These are phyloP conservation scores for Liopterus haemorrhoidalis DNA, from an alignment of 2,888 invertebrate species.

Conservation along the genomic window DNA sequence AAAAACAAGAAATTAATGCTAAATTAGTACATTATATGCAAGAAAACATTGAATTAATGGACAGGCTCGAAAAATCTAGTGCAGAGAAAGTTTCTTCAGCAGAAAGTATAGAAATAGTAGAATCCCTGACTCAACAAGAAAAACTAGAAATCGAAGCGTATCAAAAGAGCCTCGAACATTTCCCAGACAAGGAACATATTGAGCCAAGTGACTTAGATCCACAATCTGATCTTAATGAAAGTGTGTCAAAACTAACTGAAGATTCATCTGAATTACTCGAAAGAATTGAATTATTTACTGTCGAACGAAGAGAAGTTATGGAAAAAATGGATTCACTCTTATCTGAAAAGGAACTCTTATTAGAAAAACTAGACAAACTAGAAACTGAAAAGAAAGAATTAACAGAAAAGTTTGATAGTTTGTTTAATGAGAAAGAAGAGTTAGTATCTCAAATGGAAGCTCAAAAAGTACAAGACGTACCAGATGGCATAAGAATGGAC, in stretches of 20 bases:
- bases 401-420: slow-evolving; percentile 44
- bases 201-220: slow-evolving; percentile 38
- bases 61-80: slow-evolving; percentile 66
- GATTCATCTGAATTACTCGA: slow-evolving; percentile 61
- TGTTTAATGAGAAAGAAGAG: slow-evolving; percentile 48
- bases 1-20: slow-evolving; percentile 55
- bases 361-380: slow-evolving; percentile 49
- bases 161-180: slow-evolving; percentile 49
- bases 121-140: slow-evolving; percentile 63
- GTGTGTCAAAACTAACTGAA: slow-evolving; percentile 54
- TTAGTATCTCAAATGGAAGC: slow-evolving; percentile 46
- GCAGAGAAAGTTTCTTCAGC: slow-evolving; percentile 67
- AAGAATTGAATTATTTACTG: slow-evolving; percentile 63
- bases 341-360: slow-evolving; percentile 54
- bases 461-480: slow-evolving; percentile 27
- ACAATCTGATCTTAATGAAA: slow-evolving; percentile 49
- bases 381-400: slow-evolving; percentile 44
- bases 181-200: slow-evolving; percentile 35
- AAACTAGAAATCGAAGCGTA: slow-evolving; percentile 64
- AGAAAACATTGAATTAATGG: slow-evolving; percentile 68
- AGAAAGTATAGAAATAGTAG: slow-evolving; percentile 71
- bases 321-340: slow-evolving; percentile 61
- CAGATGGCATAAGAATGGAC: slow-evolving; percentile 8
- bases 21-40: slow-evolving; percentile 62
- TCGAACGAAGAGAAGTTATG: slow-evolving; percentile 63